phyloP scores from a whole-genome alignment of 2,888 invertebrate species.

The Pristionchus fissidentatus region DNA sequence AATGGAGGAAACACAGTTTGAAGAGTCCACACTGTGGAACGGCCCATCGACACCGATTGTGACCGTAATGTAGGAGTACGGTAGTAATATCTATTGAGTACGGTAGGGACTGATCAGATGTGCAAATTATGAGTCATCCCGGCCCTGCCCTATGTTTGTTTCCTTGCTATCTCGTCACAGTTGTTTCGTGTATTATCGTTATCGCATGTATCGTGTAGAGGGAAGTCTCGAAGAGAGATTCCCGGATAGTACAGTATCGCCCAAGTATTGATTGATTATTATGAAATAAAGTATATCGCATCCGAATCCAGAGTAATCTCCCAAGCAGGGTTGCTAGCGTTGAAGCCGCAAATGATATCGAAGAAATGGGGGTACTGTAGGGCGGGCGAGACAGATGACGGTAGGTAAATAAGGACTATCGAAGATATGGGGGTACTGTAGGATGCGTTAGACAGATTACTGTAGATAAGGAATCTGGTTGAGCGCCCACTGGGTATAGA shows the following conservation, averaged over 20 bases:
- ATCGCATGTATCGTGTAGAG: conserved; percentile 33
- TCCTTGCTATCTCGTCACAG: neutral
- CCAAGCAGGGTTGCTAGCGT: conserved; percentile 1
- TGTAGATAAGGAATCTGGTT: conserved; percentile 4
- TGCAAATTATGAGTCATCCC: conserved; percentile 39
- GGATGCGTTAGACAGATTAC: too few relatives aligned
- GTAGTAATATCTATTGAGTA: conserved; percentile 2
- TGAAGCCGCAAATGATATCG: neutral
- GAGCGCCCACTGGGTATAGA: neutral
- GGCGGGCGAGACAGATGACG: neutral
- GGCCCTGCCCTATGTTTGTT: neutral
- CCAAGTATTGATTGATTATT: conserved; percentile 14
- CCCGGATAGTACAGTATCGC: neutral
- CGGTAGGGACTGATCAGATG: conserved; percentile 23
- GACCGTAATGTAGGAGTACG: neutral
- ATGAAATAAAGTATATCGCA: conserved; percentile 20
- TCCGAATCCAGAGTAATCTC: neutral
- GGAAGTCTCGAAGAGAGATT: neutral
- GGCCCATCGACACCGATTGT: conserved; percentile 8
- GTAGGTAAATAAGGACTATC: neutral
- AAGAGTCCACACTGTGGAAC: conserved; percentile 41
- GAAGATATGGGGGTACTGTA: neutral
- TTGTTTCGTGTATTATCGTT: conserved; percentile 29
- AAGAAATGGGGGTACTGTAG: conserved; percentile 10
- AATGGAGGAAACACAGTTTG: conserved; percentile 43